Evolutionary conservation across 2,113 vertebrate genomes (phyloP).

Genomic region (Fukomys damarensis): DNA sequence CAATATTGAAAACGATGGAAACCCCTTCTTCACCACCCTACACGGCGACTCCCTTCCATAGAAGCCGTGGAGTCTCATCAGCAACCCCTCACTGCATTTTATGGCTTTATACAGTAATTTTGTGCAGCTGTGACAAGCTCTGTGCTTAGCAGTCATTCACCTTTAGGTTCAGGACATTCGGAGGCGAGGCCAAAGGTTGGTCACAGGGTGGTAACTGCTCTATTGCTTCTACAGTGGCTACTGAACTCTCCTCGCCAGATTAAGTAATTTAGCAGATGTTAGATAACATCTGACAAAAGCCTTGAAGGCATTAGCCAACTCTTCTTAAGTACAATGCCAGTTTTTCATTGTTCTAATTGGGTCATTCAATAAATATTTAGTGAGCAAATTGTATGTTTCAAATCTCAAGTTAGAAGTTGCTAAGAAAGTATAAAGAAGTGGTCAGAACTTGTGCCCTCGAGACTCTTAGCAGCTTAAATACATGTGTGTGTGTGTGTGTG

Average conservation of each 20-base stretch:
- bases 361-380: background rate
- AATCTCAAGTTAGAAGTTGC: background rate
- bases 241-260: background rate
- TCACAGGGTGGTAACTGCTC: background rate
- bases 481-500: background rate
- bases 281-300: background rate
- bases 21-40: background rate
- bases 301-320: background rate
- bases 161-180: background rate
- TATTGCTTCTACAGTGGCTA: background rate
- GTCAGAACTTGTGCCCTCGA: background rate
- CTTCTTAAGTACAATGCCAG: background rate
- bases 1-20: constrained; percentile 17
- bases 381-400: background rate
- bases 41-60: constrained; percentile 10
- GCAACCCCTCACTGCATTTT: constrained; percentile 33
- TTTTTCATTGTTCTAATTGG: background rate
- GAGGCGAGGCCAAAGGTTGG: background rate
- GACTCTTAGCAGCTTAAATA: background rate
- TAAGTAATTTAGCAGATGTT: background rate
- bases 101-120: constrained; percentile 26
- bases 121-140: background rate
- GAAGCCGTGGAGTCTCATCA: constrained; percentile 27
- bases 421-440: background rate
- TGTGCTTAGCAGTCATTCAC: background rate